Base-by-base conservation (phyloP, 64 coral and sea anemone species). In the Montipora efflorescens region DNA sequence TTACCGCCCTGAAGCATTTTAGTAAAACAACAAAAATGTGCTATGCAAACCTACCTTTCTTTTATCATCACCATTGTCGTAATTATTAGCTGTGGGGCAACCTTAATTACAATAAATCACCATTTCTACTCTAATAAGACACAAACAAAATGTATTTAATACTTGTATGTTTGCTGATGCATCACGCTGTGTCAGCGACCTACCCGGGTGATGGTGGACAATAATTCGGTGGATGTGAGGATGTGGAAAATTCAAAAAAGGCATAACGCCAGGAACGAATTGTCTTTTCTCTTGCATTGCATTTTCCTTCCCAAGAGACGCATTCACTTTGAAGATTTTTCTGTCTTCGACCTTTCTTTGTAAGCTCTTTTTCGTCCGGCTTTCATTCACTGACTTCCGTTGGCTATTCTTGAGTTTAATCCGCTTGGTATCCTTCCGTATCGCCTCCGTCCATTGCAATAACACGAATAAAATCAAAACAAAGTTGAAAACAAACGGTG, bases 201-300 rank as follows among this genome's bases (percentile, higher is more conserved):
- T 81, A 94, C 95, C 96, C 16, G 96, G 88, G 59, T 97, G 96
- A 47, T 97, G 96, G 44, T 94, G 96, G 28, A 97, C 93, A 19
- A 97, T 75, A 21, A 97, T 89, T 50, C 93, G 79, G 28, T 96
- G 95, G 48, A 96, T 88, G 67, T 92, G 91, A 47, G 91, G 96
- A 44, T 74, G 78, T n/a, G 19, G 14, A 21, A 78, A 75, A 47
- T 94, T 78, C 22, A 88, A 44, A 81, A 23, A 93, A 1, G 87
- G 87, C 45, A 67, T n/a, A 36, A 36, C 36, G 13, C 25, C 74
- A 46, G 96, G 96, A 6, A 97, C 80, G 95, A 95, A 97, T 43
- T 97, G 96, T 66, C 96, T 91, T 59, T 97, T 97, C 55, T 18
- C 83, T 47, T 86, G 66, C 44, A 64, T 8, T 2, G 9, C 5